A percentile compares a stretch with the other conserved stretches of the same genome.
Conservation (phyloP, 2,888 invertebrate species). For the Hyposoter dolosus region DNA sequence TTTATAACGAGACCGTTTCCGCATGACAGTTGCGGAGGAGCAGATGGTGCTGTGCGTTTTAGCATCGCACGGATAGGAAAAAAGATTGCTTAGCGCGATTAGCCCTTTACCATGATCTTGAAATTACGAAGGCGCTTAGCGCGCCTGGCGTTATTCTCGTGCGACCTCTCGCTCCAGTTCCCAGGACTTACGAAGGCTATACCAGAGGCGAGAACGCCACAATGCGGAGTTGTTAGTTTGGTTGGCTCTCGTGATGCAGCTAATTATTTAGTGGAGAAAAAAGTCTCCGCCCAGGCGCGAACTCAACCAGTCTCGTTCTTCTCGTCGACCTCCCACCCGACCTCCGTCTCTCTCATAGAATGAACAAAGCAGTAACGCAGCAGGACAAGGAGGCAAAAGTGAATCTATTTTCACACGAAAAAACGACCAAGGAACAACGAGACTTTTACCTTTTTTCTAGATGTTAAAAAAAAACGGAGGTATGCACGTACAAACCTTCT, state of each 20-base stretch:
- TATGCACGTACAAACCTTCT: neutral
- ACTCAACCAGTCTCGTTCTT: constrained; percentile 24
- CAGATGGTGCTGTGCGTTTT: neutral
- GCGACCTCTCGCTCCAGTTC: constrained; percentile 74
- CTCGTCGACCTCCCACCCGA: constrained; percentile 23
- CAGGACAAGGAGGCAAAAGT: constrained; percentile 39
- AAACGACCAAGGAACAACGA: neutral
- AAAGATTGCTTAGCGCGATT: constrained; percentile 56
- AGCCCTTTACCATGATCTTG: constrained; percentile 78
- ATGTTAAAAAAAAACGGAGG: neutral
- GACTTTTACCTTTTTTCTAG: constrained; percentile 15
- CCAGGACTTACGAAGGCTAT: constrained; percentile 65
- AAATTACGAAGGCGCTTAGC: constrained; percentile 69
- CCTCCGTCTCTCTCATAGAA: neutral
- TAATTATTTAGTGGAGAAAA: constrained; percentile 53
- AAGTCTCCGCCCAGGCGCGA: constrained; percentile 23
- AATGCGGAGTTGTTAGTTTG: constrained; percentile 33
- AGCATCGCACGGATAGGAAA: constrained; percentile 1
- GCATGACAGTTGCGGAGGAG: constrained; percentile 20
- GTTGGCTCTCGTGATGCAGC: constrained; percentile 29
- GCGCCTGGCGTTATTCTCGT: constrained; percentile 13
- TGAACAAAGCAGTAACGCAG: constrained; percentile 46
- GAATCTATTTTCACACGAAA: constrained; percentile 61
- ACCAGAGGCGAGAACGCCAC: constrained; percentile 10
- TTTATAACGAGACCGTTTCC: constrained; percentile 19